Evolutionary conservation across 2,113 vertebrate genomes (phyloP).

Genomic region (Galeopterus variegatus): DNA sequence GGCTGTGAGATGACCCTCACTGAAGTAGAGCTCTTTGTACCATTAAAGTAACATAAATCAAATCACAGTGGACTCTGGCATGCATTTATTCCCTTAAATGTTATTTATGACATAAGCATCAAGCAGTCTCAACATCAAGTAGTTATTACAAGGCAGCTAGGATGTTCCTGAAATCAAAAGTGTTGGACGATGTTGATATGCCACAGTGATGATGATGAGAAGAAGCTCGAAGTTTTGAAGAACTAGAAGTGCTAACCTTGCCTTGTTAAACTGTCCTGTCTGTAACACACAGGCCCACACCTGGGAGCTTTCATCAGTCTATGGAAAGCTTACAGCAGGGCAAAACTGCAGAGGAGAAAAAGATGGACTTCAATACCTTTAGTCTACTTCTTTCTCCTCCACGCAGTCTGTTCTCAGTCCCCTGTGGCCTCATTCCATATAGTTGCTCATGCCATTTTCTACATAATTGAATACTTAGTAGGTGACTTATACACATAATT

Average conservation of each 20-base stretch:
- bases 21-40: background rate
- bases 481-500: background rate
- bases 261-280: background rate
- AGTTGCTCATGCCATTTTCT: background rate
- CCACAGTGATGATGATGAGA: fast-evolving
- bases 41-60: background rate
- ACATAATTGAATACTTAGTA: background rate
- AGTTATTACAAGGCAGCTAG: background rate
- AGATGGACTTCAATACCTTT: background rate
- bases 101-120: background rate
- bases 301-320: background rate
- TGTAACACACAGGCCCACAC: background rate
- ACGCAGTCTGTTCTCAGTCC: too few relatives aligned
- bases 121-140: background rate
- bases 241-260: background rate
- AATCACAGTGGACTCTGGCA: background rate
- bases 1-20: background rate
- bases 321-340: background rate
- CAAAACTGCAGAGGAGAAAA: too few relatives aligned
- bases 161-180: background rate
- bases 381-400: background rate
- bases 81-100: background rate
- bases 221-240: background rate
- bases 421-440: background rate
- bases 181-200: background rate